These are phyloP conservation scores for Anguilla pacifica DNA, from an alignment of 2,797 vertebrate genomes.

Conservation along the genomic window DNA sequence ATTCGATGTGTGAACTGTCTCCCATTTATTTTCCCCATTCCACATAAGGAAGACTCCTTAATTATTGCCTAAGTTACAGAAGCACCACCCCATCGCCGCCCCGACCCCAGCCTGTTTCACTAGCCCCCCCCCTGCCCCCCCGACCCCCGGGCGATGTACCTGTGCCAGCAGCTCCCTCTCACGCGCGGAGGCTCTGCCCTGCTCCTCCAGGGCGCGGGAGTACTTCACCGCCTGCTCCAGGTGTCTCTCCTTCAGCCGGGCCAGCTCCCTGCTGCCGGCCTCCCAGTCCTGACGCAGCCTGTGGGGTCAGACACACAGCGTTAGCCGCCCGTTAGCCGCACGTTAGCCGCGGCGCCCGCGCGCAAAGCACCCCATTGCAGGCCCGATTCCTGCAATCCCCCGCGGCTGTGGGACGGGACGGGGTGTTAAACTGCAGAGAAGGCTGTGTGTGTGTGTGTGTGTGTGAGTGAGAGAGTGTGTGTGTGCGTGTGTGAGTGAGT, in stretches of 20 bases:
- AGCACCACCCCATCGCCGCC: background rate
- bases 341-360: background rate
- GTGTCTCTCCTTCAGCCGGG: constrained; percentile 85
- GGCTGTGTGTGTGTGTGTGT: too few relatives aligned
- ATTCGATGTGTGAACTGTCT: too few relatives aligned
- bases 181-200: constrained; percentile 73
- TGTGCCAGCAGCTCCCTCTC: constrained; percentile 82
- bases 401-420: background rate
- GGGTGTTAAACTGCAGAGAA: background rate
- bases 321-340: background rate
- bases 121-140: background rate
- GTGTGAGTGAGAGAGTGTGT: too few relatives aligned
- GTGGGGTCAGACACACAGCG: background rate
- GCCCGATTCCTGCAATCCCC: too few relatives aligned
- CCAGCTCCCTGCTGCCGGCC: constrained; percentile 78
- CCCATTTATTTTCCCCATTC: too few relatives aligned
- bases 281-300: constrained; percentile 86
- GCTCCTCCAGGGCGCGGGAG: constrained; percentile 85
- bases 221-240: constrained; percentile 92
- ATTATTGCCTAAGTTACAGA: too few relatives aligned
- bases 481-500: too few relatives aligned
- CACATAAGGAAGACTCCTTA: too few relatives aligned
- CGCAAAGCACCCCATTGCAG: background rate
- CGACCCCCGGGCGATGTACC: constrained; percentile 54
- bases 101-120: background rate